Evolutionary conservation across 2,797 vertebrate genomes (phyloP), one percentile per base, ranked within the genome.

Genomic region (Caiman crocodilus): DNA sequence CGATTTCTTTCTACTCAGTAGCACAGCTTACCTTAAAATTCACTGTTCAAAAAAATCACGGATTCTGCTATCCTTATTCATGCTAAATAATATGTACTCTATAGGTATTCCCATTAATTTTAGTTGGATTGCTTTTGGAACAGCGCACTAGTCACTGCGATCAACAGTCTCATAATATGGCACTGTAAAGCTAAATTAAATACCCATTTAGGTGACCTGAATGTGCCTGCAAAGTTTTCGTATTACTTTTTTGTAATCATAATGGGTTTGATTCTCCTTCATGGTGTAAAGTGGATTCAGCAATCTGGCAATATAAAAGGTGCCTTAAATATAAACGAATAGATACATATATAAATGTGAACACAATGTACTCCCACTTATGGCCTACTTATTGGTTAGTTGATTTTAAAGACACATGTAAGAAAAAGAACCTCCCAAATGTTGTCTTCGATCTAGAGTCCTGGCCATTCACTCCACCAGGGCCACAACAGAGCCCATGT

Each of bases 161-260:
- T 78, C 80, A 91, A 88, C 76, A 9, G 26, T 15, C 76, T 56
- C 50, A 35, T 3, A 85, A 76, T 0, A 1, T 1, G 12, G 58
- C 26, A 17, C 86, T 90, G 50, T 57, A 20, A 32, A 59, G 35
- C 50, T 42, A 74, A 71, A 74, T 89, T 63, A 89, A 58, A 90
- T 85, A 89, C 67, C 58, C 64, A n/a, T 17, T 67, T 65, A 81
- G 74, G 89, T 88, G 92, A 77, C 35, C 63, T 92, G 88, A 92
- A 76, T 71, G 75, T 12, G 57, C 18, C 85, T 85, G 61, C 75
- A 80, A 69, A 74, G 42, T 82, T 91, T 58, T 64, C 84, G 77
- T 77, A 61, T 85, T 80, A 87, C 64, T 91, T 50, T 64, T 78
- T 0, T 9, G 42, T 10, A 50, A 87, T 14, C 21, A 56, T 55